These are phyloP conservation scores for Dascillus cervinus DNA, from an alignment of 2,888 invertebrate species.

Conservation along the genomic window DNA sequence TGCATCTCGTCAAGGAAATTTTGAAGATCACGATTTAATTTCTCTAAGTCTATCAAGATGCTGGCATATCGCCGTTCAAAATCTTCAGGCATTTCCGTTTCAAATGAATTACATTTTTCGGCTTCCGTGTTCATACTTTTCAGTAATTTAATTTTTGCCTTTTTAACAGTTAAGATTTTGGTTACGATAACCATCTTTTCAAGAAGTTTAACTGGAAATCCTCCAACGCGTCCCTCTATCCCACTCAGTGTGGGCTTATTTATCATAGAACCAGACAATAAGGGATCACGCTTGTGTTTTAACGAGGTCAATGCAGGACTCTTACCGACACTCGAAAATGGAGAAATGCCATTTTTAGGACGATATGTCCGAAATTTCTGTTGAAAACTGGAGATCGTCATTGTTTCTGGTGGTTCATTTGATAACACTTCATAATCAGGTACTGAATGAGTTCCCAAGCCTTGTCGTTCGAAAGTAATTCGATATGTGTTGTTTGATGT, in stretches of 20 bases:
- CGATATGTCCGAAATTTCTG: constrained; percentile 75
- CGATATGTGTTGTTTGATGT: constrained; percentile 90
- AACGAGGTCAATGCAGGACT: constrained; percentile 35
- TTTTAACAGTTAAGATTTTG: constrained; percentile 77
- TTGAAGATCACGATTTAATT: constrained; percentile 82
- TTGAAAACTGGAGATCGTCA: constrained; percentile 75
- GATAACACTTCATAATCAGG: constrained; percentile 95
- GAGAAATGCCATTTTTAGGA: constrained; percentile 57
- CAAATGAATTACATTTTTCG: constrained; percentile 76
- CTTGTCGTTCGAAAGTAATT: constrained; percentile 87
- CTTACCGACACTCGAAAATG: constrained; percentile 46
- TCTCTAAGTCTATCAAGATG: constrained; percentile 81
- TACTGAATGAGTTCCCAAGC: constrained; percentile 90
- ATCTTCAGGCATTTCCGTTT: constrained; percentile 71
- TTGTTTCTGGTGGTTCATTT: constrained; percentile 85
- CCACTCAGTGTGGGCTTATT: constrained; percentile 28
- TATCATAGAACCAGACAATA: constrained; percentile 50
- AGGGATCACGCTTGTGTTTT: constrained; percentile 58
- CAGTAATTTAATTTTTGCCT: constrained; percentile 68
- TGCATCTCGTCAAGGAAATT: constrained; percentile 81
- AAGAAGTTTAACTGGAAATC: constrained; percentile 76
- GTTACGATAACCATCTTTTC: constrained; percentile 82
- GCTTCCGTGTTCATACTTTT: constrained; percentile 86
- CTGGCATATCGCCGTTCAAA: constrained; percentile 88
- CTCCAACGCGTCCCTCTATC: constrained; percentile 57